phyloP scores from a whole-genome alignment of 2,888 invertebrate genomes.

The Hanleya hanleyi region DNA sequence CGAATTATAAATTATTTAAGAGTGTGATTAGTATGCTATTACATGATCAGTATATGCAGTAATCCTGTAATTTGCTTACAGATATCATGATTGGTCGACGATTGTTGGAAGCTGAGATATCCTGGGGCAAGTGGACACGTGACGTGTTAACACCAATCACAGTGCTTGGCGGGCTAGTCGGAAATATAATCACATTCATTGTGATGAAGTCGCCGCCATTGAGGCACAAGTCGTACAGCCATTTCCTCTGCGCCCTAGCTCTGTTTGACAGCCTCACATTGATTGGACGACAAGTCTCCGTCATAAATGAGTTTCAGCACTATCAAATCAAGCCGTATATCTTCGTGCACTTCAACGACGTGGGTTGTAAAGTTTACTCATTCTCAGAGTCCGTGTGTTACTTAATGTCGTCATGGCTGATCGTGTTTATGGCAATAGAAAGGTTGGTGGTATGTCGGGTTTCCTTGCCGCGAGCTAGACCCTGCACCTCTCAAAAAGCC shows the following conservation, averaged over 20 bases:
- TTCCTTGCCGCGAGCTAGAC: conserved; percentile 59
- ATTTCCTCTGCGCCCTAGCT: conserved; percentile 63
- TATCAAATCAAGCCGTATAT: conserved; percentile 28
- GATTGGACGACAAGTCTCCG: conserved; percentile 42
- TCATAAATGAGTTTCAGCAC: conserved; percentile 48
- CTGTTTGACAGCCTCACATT: conserved; percentile 65
- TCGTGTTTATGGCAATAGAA: conserved; percentile 66
- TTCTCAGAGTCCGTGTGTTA: conserved; percentile 61
- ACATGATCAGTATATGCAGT: too few relatives aligned
- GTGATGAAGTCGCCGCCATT: conserved; percentile 65
- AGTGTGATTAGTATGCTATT: too few relatives aligned
- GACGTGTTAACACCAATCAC: too few relatives aligned
- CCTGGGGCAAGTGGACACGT: too few relatives aligned
- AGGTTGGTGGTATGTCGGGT: conserved; percentile 63
- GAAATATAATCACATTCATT: too few relatives aligned
- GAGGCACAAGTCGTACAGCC: conserved; percentile 64
- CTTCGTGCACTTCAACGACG: conserved; percentile 47
- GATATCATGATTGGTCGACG: too few relatives aligned
- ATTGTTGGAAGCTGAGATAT: too few relatives aligned
- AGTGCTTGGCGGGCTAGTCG: too few relatives aligned
- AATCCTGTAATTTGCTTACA: conserved; percentile 55
- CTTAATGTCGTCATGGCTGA: too few relatives aligned
- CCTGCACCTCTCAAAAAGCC: conserved; percentile 57
- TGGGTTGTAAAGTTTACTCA: conserved; percentile 59
- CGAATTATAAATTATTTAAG: too few relatives aligned